Evolutionary conservation across 64 coral and sea anemone genomes (phyloP).

Genomic region (Hydrozoanthus tunicans): DNA sequence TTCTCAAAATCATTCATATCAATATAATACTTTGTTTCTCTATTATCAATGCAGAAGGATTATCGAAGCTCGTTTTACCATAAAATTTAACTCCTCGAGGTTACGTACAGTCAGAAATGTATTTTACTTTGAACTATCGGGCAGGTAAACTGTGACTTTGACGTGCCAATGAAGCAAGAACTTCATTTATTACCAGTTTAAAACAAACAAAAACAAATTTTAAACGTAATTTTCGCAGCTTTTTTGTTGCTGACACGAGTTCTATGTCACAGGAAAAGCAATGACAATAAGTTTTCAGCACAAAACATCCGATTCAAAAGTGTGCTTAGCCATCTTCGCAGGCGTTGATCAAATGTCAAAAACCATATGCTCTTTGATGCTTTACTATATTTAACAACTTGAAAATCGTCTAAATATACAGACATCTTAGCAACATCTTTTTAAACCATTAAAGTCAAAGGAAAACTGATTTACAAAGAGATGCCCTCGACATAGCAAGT

Average conservation of each 20-base stretch:
- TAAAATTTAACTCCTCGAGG: background rate
- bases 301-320: background rate
- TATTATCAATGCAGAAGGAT: too few relatives aligned
- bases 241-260: background rate
- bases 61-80: background rate
- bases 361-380: background rate
- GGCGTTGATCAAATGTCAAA: background rate
- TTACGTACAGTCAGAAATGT: background rate
- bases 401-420: background rate
- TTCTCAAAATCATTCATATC: too few relatives aligned
- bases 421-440: too few relatives aligned
- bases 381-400: background rate
- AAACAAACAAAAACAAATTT: background rate
- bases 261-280: background rate
- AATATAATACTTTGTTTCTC: too few relatives aligned
- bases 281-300: background rate
- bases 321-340: background rate
- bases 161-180: background rate
- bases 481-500: too few relatives aligned
- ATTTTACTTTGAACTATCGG: background rate
- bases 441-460: too few relatives aligned
- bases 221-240: background rate
- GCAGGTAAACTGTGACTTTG: background rate
- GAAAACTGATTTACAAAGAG: too few relatives aligned
- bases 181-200: background rate